phyloP scores from a whole-genome alignment of 2,888 invertebrate genomes.

The Noctua janthina region DNA sequence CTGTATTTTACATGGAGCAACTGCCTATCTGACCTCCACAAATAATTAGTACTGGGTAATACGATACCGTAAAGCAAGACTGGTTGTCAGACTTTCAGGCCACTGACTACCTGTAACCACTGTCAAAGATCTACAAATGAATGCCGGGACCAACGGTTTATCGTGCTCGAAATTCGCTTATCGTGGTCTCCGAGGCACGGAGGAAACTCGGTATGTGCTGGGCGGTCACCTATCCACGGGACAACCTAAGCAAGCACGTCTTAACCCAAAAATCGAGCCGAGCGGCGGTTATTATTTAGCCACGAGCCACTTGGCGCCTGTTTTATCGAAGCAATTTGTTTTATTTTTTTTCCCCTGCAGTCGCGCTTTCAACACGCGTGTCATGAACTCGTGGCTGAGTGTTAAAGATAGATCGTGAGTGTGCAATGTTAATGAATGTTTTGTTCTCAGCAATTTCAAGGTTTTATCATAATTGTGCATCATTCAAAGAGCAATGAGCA shows the following conservation, averaged over 20 bases:
- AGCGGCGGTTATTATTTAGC: not conserved
- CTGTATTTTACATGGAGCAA: not conserved
- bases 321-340: not conserved
- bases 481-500: slow-evolving; percentile 4
- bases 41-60: not conserved
- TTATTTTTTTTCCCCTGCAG: not conserved
- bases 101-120: not conserved
- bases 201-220: not conserved
- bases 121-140: not conserved
- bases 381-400: not conserved
- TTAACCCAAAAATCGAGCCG: not conserved
- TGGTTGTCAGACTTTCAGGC: not conserved
- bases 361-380: not conserved
- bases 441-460: slow-evolving; percentile 7
- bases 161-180: not conserved
- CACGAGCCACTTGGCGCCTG: not conserved
- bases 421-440: slow-evolving; percentile 16
- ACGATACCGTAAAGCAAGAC: not conserved
- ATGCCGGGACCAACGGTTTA: not conserved
- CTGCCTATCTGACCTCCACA: not conserved
- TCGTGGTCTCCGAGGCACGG: not conserved
- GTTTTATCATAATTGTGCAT: not conserved
- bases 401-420: slow-evolving; percentile 1
- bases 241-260: not conserved
- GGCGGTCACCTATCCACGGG: not conserved